Base-by-base conservation (phyloP, 2,113 vertebrate species). In the Hyaena hyaena region DNA sequence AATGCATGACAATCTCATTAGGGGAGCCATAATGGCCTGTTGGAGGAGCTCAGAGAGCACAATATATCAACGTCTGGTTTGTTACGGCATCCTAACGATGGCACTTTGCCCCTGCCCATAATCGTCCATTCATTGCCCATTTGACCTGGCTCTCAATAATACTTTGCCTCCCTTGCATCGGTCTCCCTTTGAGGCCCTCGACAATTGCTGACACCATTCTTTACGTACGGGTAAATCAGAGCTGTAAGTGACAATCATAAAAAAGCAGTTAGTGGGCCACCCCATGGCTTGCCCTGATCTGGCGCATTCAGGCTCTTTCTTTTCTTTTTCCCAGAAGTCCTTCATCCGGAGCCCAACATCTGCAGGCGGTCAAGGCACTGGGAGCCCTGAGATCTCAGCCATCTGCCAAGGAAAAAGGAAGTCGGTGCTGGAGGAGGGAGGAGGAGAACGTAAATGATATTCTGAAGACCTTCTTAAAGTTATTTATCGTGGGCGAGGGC, bases 221-320 rank as follows among this genome's bases (percentile, higher is more conserved):
- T 98, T 97, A 99, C 97, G 97, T 95, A 98, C 84, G 98, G 98
- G 99, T 98, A 98, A 98, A 98, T 98, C 21, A 35, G 96, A 98
- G 98, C 97, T 98, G 98, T 98, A 98, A 99, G 99, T 98, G 98
- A 98, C 98, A 98, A 99, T 99, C 99, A 99, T 99, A 99, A 98
- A 99, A 98, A 98, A 97, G 98, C 98, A 98, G 98, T 99, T 99
- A 99, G 99, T 98, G 98, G 99, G 99, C 98, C 98, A 97, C 98
- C 97, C 98, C 97, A 98, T 98, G 99, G 99, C 99, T 99, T 96
- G 98, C 98, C 98, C 95, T 97, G 99, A 99, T 99, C 99, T 95
- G 99, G 99, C 98, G 92, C 98, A 98, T 99, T 99, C 99, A 98
- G 95, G 98, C 98, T 92, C 98, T 99, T 98, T 99, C 99, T 98